Base-by-base conservation (phyloP, 2,888 invertebrate species). In the Camptogramma bilineatum region DNA sequence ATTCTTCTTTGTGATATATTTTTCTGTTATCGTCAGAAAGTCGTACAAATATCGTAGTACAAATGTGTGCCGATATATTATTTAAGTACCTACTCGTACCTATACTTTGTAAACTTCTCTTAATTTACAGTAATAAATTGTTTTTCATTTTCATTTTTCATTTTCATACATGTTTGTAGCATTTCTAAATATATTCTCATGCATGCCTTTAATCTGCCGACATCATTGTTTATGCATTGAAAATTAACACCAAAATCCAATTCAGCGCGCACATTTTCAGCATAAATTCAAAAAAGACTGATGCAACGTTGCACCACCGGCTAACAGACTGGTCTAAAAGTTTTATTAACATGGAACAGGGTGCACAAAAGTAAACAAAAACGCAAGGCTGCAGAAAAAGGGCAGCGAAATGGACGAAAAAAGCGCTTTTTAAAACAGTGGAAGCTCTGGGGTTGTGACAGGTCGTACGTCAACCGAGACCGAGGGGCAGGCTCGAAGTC, bases 401-500 rank as follows among this genome's bases (percentile, higher is more conserved):
- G 39, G 55, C 64, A 71, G 58, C 53, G 46, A 53, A 69, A 61
- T 52, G 47, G 44, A 56, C 61, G 59, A 62, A 69, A 72, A 62
- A 70, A 68, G 59, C 56, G 52, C 62, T 66, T 68, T 67, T 57
- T 55, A 67, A 64, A 63, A 50, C 47, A 61, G 61, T 55, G 60
- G 53, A 62, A 62, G 70, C 64, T 62, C 18, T 57, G 53, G 60
- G 64, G 55, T 54, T 68, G 72, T 69, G 72, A 69, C 72, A 73
- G 72, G 72, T 68, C 68, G 68, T 73, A 58, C 59, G 64, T 71
- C 69, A 73, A 51, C 55, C 54, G 62, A 60, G 62, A 56, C 62
- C 66, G 47, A 47, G 52, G 1, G 13, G 19, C 62, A 66, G 62
- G 52, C 19, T 8, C 28, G 55, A n/a, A 61, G 17, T 39, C 9